Percentiles rank a stretch among this genome's conserved stretches.
phyloP scores from a whole-genome alignment of 2,797 vertebrate species.

The Hypotaenidia okinawae region DNA sequence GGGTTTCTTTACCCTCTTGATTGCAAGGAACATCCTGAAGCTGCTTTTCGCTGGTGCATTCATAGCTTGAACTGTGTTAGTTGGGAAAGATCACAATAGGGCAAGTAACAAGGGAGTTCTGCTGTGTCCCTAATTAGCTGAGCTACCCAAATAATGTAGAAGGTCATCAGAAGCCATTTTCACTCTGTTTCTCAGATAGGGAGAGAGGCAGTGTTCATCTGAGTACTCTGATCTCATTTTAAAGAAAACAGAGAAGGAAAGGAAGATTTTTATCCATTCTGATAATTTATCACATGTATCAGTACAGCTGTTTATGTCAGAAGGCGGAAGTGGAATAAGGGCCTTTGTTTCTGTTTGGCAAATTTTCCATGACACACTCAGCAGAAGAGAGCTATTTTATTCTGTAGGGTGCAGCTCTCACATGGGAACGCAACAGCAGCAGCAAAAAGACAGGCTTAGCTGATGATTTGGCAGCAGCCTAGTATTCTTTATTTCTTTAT shows the following conservation, averaged over 20 bases:
- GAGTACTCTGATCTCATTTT: constrained; percentile 25
- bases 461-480: constrained; percentile 5
- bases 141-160: constrained; percentile 59
- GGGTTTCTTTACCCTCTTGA: neutral
- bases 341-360: constrained; percentile 23
- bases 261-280: constrained; percentile 23
- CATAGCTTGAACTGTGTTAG: constrained; percentile 29
- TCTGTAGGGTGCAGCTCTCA: neutral
- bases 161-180: constrained; percentile 62
- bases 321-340: constrained; percentile 9
- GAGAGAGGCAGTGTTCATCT: neutral
- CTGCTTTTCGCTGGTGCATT: constrained; percentile 32
- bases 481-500: neutral
- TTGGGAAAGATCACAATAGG: constrained; percentile 52
- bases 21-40: constrained; percentile 14
- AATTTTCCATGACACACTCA: constrained; percentile 44
- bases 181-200: constrained; percentile 18
- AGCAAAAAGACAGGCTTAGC: neutral
- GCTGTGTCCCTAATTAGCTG: constrained; percentile 56
- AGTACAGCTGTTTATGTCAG: constrained; percentile 26
- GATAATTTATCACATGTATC: constrained; percentile 29
- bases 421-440: neutral
- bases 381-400: constrained; percentile 33
- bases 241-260: constrained; percentile 18
- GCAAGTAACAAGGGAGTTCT: constrained; percentile 48